Base-by-base conservation (phyloP, 2,113 vertebrate species). In the Aegithalos caudatus region DNA sequence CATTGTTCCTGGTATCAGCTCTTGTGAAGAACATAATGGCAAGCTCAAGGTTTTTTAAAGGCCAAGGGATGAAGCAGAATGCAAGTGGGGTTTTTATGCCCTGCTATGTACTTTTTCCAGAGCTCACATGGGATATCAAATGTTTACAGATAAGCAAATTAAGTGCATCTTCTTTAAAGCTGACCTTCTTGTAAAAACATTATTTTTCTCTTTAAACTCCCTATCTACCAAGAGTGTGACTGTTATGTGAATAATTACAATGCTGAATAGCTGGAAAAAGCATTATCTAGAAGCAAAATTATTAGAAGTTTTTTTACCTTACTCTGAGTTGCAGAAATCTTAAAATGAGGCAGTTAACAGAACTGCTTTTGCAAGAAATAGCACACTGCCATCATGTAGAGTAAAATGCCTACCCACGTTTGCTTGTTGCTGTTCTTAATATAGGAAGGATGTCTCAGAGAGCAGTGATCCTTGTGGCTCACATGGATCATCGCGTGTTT, bases 121-220 rank as follows among this genome's bases (percentile, higher is more conserved):
- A 60, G 51, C 44, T 74, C 40, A 33, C 40, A 13, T 29, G 48
- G 13, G 56, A 83, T 24, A 27, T 9, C 0, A 2, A 5, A 19
- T 86, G 56, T 77, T 85, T 94, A 82, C 51, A 92, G 87, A 76
- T 61, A 88, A 91, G 70, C 35, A 80, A 85, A 81, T 86, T 35
- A 83, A 80, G 40, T 57, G 25, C 42, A 65, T 50, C n/a, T 77
- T 79, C 64, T 79, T 79, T 86, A 84, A 74, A 93, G 61, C 17
- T 74, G 80, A 88, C 79, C 93, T 94, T 91, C 37, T 60, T 37
- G 38, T 51, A 71, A 81, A 88, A 81, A 17, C 20, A 44, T 74
- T 71, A 6, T 42, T 94, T 94, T 95, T 66, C 65, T 61, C 8
- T 47, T 65, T 47, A 45, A 35, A 40, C 31, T 51, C 47, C 86